Conservation (phyloP, 2,888 invertebrate species). For the Rosalia funebris region DNA sequence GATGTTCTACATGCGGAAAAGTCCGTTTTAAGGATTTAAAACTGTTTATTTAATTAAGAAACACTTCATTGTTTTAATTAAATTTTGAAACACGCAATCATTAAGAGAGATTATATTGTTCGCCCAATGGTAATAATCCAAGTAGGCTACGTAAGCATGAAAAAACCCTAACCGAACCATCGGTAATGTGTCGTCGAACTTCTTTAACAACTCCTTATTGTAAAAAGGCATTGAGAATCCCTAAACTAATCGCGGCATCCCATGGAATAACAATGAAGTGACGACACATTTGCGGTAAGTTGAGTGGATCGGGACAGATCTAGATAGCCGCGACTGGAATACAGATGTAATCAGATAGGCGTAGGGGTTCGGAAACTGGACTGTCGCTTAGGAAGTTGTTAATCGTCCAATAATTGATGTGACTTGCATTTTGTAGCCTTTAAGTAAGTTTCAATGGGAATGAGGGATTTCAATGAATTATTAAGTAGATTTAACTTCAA, state of each 20-base stretch:
- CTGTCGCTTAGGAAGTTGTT: constrained; percentile 54
- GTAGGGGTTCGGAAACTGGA: constrained; percentile 29
- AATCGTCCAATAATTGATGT: constrained; percentile 43
- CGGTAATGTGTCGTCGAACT: neutral
- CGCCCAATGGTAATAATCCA: too few relatives aligned
- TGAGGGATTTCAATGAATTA: too few relatives aligned
- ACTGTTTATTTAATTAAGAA: too few relatives aligned
- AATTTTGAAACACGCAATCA: too few relatives aligned
- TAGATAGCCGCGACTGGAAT: constrained; percentile 53
- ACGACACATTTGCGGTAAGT: constrained; percentile 53
- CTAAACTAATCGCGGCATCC: constrained; percentile 34
- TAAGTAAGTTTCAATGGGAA: too few relatives aligned
- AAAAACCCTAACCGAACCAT: neutral
- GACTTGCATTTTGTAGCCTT: constrained; percentile 27
- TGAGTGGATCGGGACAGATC: constrained; percentile 58
- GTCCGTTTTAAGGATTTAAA: too few relatives aligned
- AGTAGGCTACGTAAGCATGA: constrained; percentile 2
- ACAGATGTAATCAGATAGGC: constrained; percentile 60
- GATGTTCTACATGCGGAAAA: too few relatives aligned
- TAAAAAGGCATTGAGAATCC: constrained; percentile 22
- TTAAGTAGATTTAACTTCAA: too few relatives aligned
- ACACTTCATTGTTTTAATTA: too few relatives aligned
- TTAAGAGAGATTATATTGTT: too few relatives aligned
- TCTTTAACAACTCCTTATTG: constrained; percentile 34
- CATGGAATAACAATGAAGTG: constrained; percentile 54